A percentile compares a stretch with the other conserved stretches of the same genome.
phyloP scores from a whole-genome alignment of 23 tunicate genomes.

The Botrylloides violaceus region DNA sequence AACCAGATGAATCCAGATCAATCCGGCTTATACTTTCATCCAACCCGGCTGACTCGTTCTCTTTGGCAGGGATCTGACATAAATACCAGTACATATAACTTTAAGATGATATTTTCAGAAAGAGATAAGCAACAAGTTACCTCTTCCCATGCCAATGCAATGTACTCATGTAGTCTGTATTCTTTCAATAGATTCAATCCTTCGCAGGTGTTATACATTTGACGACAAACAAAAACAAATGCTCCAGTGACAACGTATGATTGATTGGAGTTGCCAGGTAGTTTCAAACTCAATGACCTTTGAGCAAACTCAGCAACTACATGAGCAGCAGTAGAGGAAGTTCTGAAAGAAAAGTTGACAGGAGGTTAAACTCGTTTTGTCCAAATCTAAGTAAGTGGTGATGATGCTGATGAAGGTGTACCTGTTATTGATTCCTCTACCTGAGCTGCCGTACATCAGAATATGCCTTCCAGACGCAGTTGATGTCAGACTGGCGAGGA shows the following conservation, averaged over 20 bases:
- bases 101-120: not conserved
- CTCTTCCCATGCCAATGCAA: constrained; percentile 81
- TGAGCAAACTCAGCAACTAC: constrained; percentile 71
- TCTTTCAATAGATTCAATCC: constrained; percentile 52
- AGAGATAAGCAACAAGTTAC: constrained; percentile 4
- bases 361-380: too few species aligned
- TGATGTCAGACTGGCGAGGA: constrained; percentile 57
- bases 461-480: constrained; percentile 66
- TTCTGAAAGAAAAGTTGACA: too few species aligned
- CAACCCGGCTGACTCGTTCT: not conserved
- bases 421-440: not conserved
- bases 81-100: not conserved
- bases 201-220: constrained; percentile 81
- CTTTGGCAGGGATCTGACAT: not conserved
- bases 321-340: constrained; percentile 52
- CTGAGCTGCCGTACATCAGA: constrained; percentile 32
- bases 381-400: not conserved
- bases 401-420: not conserved
- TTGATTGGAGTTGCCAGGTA: constrained; percentile 25
- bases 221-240: constrained; percentile 75
- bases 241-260: constrained; percentile 49
- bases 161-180: constrained; percentile 61
- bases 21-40: not conserved
- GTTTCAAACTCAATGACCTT: constrained; percentile 28
- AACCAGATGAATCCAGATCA: constrained; percentile 15